These are phyloP conservation scores for Vulpes ferrilata DNA, from an alignment of 2,113 vertebrate species.

Conservation along the genomic window DNA sequence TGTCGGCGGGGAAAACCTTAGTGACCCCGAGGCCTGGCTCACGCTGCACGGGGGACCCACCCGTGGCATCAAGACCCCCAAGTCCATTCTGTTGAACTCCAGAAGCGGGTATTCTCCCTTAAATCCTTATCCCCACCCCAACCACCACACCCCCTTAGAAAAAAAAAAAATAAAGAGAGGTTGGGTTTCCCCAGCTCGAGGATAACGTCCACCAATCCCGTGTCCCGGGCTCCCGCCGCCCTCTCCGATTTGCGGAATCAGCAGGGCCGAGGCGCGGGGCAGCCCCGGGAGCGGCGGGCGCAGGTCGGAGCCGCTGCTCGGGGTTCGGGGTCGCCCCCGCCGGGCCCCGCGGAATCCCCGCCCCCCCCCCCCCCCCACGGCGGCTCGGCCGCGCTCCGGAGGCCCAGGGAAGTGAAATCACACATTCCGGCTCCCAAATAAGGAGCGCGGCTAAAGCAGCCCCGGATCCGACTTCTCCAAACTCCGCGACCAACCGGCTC, in stretches of 20 bases:
- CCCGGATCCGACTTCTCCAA: constrained; percentile 79
- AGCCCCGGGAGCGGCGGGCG: too few relatives aligned
- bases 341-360: constrained; percentile 67
- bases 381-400: constrained; percentile 49
- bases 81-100: constrained; percentile 37
- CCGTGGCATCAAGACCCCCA: background rate
- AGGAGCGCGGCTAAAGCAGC: constrained; percentile 76
- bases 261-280: background rate
- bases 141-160: background rate
- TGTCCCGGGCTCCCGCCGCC: background rate
- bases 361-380: constrained; percentile 9
- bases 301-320: too few relatives aligned
- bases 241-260: background rate
- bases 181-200: background rate
- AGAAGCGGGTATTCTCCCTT: background rate
- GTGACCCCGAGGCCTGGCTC: constrained; percentile 17
- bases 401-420: constrained; percentile 81
- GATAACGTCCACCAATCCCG: background rate
- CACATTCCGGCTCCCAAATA: constrained; percentile 85
- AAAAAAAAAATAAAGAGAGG: background rate
- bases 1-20: constrained; percentile 10
- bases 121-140: background rate
- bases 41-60: background rate
- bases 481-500: constrained; percentile 76
- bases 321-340: too few relatives aligned